Conservation (phyloP, 2,113 vertebrate genomes). For the Spilogale gracilis region DNA sequence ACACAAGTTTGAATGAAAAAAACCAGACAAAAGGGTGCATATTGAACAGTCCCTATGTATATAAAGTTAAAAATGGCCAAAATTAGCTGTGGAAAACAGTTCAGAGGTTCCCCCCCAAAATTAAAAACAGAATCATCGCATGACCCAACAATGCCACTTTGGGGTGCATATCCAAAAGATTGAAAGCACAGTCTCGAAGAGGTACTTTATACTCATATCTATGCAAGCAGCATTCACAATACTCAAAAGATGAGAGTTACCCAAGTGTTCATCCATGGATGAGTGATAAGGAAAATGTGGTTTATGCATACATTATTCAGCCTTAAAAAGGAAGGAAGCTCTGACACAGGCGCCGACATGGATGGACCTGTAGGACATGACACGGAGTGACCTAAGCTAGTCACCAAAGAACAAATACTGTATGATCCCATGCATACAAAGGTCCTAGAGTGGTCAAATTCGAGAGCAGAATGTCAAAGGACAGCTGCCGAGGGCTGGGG, state of each 20-base stretch:
- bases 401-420: not conserved
- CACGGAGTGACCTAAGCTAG: not conserved
- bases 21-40: not conserved
- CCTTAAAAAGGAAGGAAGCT: not conserved
- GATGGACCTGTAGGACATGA: not conserved
- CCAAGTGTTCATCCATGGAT: not conserved
- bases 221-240: not conserved
- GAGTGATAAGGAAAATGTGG: not conserved
- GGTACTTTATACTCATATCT: not conserved
- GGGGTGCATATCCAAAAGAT: not conserved
- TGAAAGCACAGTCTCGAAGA: not conserved
- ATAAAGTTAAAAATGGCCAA: not conserved
- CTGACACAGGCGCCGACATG: not conserved
- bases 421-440: not conserved
- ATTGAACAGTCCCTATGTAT: not conserved
- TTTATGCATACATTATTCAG: not conserved
- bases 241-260: not conserved
- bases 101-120: not conserved
- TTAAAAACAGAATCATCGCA: not conserved
- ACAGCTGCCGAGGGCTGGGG: not conserved
- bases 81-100: not conserved
- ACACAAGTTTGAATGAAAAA: not conserved
- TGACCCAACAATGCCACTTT: not conserved
- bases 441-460: not conserved
- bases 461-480: not conserved